Evolutionary conservation across 2,113 vertebrate genomes (phyloP), one percentile per base, ranked within the genome.

Genomic region (Dascyllus trimaculatus): DNA sequence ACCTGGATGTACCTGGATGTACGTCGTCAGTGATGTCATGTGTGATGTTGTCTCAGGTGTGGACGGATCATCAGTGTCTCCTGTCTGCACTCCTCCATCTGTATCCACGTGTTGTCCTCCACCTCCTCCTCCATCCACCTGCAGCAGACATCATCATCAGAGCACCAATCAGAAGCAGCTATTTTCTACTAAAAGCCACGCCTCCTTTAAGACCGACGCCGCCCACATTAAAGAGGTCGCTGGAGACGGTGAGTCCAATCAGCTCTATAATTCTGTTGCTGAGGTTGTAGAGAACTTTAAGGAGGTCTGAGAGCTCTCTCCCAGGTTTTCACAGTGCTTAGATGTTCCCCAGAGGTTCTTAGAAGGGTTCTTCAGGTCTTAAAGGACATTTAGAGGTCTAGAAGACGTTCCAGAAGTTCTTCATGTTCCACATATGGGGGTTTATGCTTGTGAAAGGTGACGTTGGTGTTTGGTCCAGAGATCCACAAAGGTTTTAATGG

Each of bases 191-290:
- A 93, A 76, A 81, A 93, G 91, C 87, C 85, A 86, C 78, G 24
- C 91, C 73, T 87, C 86, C 57, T 56, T 88, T 1, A 94, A 90
- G 63, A 81, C 85, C 0, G 90, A 93, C 1, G 84, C 92, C 1
- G 80, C 88, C 5, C 93, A 95, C 74, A 94, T 95, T 40, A 91
- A 94, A 64, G 87, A 94, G 35, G 93, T 85, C 0, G 92, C 94
- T 3, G 93, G 92, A 71, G 93, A 95, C 2, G 95, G 95, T 95
- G 86, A 95, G 92, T 29, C 22, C 59, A 78, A 59, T 78, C 51
- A 86, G 19, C 2, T 49, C 29, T 17, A 0, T 1, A 13, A 49
- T 2, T 67, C 45, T n/a, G 8, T 19, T 51, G 32, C 32, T 35
- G 32, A 35, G 32, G 1, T 35, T 8, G 7, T 35, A 35, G 32